Evolutionary conservation across 2,888 invertebrate genomes (phyloP).

Genomic region (Entomobrya multifasciata): DNA sequence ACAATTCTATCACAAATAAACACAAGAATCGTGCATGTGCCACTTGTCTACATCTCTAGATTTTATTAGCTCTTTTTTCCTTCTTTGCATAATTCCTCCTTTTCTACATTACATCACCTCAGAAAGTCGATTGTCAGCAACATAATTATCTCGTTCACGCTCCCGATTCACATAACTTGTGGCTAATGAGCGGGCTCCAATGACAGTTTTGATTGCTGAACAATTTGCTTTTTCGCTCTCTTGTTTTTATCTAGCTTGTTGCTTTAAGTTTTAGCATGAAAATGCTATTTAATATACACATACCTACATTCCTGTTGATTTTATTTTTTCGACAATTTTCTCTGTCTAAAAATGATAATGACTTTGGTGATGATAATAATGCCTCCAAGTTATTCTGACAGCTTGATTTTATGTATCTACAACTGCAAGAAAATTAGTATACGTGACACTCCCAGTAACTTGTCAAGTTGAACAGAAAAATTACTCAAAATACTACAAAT

Average conservation of each 20-base stretch:
- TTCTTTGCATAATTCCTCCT: too few relatives aligned
- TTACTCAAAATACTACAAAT: slow-evolving; percentile 36
- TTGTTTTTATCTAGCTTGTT: too few relatives aligned
- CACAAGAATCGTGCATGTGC: too few relatives aligned
- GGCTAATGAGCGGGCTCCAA: background rate
- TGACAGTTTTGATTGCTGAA: background rate
- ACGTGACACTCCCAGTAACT: slow-evolving; percentile 57
- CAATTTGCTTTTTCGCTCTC: slow-evolving; percentile 14
- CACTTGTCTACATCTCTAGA: too few relatives aligned
- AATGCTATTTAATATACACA: too few relatives aligned
- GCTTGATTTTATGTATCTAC: background rate
- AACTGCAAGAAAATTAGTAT: background rate
- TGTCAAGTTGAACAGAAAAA: slow-evolving; percentile 43
- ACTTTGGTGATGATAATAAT: slow-evolving; percentile 9
- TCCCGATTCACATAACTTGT: slow-evolving; percentile 30
- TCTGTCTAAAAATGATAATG: background rate
- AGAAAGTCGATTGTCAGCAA: slow-evolving; percentile 10
- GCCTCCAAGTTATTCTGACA: slow-evolving; percentile 18
- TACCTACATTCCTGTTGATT: too few relatives aligned
- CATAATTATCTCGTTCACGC: background rate
- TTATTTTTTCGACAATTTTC: slow-evolving; percentile 12
- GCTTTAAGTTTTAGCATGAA: too few relatives aligned
- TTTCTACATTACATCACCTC: background rate
- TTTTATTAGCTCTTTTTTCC: too few relatives aligned
- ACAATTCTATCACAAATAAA: too few relatives aligned